These are phyloP conservation scores for Gortyna flavago DNA, from an alignment of 2,888 invertebrate species.

Conservation along the genomic window DNA sequence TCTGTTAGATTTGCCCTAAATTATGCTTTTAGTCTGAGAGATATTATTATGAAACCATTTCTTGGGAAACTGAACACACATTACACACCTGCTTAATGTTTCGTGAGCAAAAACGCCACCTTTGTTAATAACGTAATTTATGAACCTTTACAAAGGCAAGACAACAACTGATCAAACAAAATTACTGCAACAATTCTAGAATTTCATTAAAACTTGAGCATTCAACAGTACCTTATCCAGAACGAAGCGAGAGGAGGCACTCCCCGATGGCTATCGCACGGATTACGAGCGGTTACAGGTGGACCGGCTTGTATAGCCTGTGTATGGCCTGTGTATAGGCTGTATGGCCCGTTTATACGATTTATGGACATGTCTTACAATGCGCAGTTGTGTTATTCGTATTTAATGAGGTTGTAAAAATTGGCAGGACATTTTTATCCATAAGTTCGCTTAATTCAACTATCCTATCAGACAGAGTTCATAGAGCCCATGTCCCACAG, in stretches of 20 bases:
- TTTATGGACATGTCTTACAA: constrained; percentile 51
- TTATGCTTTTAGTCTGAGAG: not conserved
- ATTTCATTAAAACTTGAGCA: constrained; percentile 27
- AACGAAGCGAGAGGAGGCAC: constrained; percentile 66
- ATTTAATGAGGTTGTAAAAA: constrained; percentile 12
- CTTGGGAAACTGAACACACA: not conserved
- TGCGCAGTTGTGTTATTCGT: constrained; percentile 28
- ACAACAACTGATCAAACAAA: not conserved
- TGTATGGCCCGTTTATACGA: constrained; percentile 32
- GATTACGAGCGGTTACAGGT: constrained; percentile 67
- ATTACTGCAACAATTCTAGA: not conserved
- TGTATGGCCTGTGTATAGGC: constrained; percentile 35
- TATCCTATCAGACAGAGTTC: not conserved
- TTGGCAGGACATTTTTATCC: not conserved
- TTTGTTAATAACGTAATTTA: not conserved
- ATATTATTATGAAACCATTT: not conserved
- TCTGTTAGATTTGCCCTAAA: not conserved
- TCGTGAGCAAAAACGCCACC: not conserved
- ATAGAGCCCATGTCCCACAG: no score
- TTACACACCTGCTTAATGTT: not conserved
- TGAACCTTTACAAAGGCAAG: not conserved
- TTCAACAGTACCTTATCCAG: constrained; percentile 61
- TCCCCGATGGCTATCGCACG: constrained; percentile 72
- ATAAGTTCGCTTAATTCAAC: not conserved
- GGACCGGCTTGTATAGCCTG: constrained; percentile 45